Conservation (phyloP, 2,888 invertebrate genomes). For the Macroteleia sp. region DNA sequence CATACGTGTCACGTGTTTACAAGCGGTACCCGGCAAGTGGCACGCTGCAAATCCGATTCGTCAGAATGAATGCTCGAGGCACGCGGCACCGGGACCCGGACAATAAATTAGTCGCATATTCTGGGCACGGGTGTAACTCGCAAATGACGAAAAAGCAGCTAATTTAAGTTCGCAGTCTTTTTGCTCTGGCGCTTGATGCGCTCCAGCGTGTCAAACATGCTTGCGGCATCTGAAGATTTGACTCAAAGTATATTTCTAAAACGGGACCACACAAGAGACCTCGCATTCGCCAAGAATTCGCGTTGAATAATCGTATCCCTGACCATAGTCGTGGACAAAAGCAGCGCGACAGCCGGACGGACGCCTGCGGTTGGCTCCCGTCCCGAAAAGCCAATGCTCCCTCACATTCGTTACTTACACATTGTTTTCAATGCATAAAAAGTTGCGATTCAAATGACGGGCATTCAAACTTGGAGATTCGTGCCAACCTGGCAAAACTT, state of each 20-base stretch:
- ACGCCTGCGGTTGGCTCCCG: constrained; percentile 60
- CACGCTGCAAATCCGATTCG: constrained; percentile 52
- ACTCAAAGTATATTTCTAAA: constrained; percentile 17
- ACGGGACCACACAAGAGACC: constrained; percentile 31
- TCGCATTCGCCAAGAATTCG: constrained; percentile 35
- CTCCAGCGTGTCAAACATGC: constrained; percentile 17
- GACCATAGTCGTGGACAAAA: constrained; percentile 56
- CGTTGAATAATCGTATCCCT: constrained; percentile 49
- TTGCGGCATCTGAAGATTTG: constrained; percentile 1
- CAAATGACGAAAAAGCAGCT: constrained; percentile 38
- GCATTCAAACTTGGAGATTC: constrained; percentile 72
- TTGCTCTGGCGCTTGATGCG: constrained; percentile 10
- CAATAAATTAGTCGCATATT: constrained; percentile 53
- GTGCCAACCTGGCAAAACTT: constrained; percentile 74
- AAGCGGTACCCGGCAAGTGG: constrained; percentile 44
- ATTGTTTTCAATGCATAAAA: constrained; percentile 71
- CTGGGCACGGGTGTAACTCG: constrained; percentile 31
- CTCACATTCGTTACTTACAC: constrained; percentile 68
- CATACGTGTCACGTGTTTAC: constrained; percentile 56
- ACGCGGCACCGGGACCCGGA: constrained; percentile 27
- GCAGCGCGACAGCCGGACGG: constrained; percentile 54
- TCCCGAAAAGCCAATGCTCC: constrained; percentile 51
- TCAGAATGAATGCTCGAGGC: constrained; percentile 43
- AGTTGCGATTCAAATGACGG: constrained; percentile 74
- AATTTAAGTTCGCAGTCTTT: constrained; percentile 28